Evolutionary conservation across 1,140 invertebrate genomes (phyloP).

Genomic region (Apis dorsata): DNA sequence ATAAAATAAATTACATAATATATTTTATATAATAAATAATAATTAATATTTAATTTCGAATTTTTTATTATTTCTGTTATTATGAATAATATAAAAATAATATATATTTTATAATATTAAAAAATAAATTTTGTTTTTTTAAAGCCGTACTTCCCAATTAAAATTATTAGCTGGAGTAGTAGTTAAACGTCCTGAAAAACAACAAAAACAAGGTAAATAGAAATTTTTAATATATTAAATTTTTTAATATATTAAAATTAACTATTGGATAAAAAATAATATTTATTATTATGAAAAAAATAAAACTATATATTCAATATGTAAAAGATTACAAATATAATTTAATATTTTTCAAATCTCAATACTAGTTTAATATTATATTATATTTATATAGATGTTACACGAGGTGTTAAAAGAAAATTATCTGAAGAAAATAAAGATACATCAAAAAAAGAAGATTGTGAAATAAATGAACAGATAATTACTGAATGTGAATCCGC

Average conservation of each 20-base stretch:
- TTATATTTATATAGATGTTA: constrained; percentile 14
- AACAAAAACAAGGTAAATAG: constrained; percentile 78
- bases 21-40: background rate
- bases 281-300: background rate
- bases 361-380: constrained; percentile 6
- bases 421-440: constrained; percentile 79
- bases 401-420: constrained; percentile 81
- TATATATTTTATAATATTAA: constrained; percentile 32
- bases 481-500: constrained; percentile 27
- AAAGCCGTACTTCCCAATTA: constrained; percentile 79
- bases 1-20: background rate
- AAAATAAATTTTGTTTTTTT: constrained; percentile 56
- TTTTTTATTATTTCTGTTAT: constrained; percentile 25
- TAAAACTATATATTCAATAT: background rate
- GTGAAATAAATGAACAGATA: constrained; percentile 45
- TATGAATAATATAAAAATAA: constrained; percentile 28
- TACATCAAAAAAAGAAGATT: constrained; percentile 33
- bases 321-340: background rate
- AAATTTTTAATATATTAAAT: constrained; percentile 48
- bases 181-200: constrained; percentile 81
- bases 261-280: background rate
- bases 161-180: constrained; percentile 83
- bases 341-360: background rate
- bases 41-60: background rate
- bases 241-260: background rate